Evolutionary conservation across 2,888 invertebrate genomes (phyloP).

Genomic region (Onchidella celtica): DNA sequence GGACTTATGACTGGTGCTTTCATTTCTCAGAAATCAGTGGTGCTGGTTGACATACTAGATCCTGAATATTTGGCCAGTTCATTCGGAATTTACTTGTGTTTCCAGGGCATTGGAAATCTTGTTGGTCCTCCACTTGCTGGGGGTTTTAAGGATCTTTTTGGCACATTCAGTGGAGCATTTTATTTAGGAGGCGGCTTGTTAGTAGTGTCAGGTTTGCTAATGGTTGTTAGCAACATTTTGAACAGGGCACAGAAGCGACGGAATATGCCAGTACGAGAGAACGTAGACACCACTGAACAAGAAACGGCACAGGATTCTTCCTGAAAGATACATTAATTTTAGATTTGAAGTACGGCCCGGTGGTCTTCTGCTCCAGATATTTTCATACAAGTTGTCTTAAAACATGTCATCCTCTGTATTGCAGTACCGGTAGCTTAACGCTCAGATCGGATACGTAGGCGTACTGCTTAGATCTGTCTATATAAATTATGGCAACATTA

Average conservation of each 20-base stretch:
- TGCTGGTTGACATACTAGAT: constrained; percentile 70
- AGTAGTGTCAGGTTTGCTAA: constrained; percentile 40
- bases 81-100: constrained; percentile 67
- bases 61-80: constrained; percentile 66
- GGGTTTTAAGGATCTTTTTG: constrained; percentile 55
- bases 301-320: no score
- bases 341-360: no score
- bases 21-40: constrained; percentile 72
- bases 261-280: no score
- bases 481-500: no score
- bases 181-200: constrained; percentile 53
- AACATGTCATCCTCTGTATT: no score
- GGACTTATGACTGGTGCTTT: constrained; percentile 67
- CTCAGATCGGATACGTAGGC: no score
- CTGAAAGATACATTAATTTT: no score
- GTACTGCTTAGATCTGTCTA: no score
- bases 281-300: no score
- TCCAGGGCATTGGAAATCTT: constrained; percentile 68
- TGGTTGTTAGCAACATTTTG: constrained; percentile 53
- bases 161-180: constrained; percentile 54
- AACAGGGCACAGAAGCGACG: not conserved
- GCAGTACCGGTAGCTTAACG: no score
- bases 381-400: no score
- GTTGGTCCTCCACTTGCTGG: constrained; percentile 71
- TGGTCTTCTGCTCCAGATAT: no score